Percentiles rank a stretch among this genome's conserved stretches.
These are phyloP conservation scores for Malacosoma neustria DNA, from an alignment of 2,888 invertebrate species.

Conservation along the genomic window DNA sequence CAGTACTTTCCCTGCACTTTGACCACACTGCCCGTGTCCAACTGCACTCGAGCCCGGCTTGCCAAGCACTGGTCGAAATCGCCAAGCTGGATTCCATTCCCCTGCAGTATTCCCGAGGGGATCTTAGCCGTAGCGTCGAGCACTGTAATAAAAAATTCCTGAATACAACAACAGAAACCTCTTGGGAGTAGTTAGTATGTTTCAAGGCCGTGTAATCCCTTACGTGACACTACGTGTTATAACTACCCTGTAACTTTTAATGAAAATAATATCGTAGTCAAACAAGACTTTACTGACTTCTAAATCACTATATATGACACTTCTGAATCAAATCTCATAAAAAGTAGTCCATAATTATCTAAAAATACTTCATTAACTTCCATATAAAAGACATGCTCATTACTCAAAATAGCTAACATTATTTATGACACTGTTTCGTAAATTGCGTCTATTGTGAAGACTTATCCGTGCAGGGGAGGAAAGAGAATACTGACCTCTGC, in stretches of 20 bases:
- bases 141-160: slow-evolving; percentile 74
- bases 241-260: background rate
- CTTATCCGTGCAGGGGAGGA: too few relatives aligned
- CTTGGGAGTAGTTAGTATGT: slow-evolving; percentile 13
- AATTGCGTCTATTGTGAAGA: too few relatives aligned
- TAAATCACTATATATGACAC: too few relatives aligned
- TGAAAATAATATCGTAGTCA: too few relatives aligned
- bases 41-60: slow-evolving; percentile 74
- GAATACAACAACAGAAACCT: slow-evolving; percentile 26
- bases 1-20: slow-evolving; percentile 82
- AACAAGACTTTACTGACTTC: too few relatives aligned
- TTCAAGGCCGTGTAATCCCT: background rate
- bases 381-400: too few relatives aligned
- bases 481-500: too few relatives aligned
- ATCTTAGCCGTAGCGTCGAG: slow-evolving; percentile 82
- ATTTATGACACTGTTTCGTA: too few relatives aligned
- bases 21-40: slow-evolving; percentile 74
- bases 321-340: too few relatives aligned
- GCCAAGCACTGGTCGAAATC: slow-evolving; percentile 81
- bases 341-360: too few relatives aligned
- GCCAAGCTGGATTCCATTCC: slow-evolving; percentile 81
- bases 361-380: too few relatives aligned
- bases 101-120: slow-evolving; percentile 79
- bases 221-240: background rate
- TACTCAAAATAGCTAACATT: too few relatives aligned